Evolutionary conservation across 2,888 invertebrate species (phyloP), one percentile per base, ranked within the genome.

Genomic region (Ormia ochracea): DNA sequence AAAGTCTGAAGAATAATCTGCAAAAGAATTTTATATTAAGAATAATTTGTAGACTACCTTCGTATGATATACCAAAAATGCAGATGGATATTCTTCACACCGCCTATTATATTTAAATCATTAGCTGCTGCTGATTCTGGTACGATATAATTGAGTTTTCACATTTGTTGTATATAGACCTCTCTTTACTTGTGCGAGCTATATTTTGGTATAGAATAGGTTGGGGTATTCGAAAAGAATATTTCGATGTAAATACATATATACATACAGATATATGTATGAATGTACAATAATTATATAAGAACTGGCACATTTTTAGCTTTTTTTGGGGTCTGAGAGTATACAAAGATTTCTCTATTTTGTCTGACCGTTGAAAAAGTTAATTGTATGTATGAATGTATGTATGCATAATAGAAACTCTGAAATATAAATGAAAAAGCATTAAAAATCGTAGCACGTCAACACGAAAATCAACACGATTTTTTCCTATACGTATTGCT

Each of bases 361-460:
- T 21, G 41, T 19, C 43, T 23, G 41, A n/a, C 38, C 38, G 38
- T 38, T 28, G n/a, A 28, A 48, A 38, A 28, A 33, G 6, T 9
- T 45, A 31, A n/a, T 4, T 63, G 26, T 14, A 50, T 19, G 6
- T 54, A 23, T 7, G 4, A 17, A 17, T 6, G 31, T 17, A 28
- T 31, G 31, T 31, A 54, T 12, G 9, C 33, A 23, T 63, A 23
- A 4, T 28, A n/a, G 9, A 41, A 14, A 38, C 14, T 50, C 70
- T 45, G 59, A 38, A n/a, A n/a, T n/a, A 2, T 50, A 4, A 50
- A 58, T 58, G 17, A 36, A 36, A 58, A 63, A 54, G 33, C 43
- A 73, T 73, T 73, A 45, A 65, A 70, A 73, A 73, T 56, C 63
- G 63, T 45, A 26, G 73, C 73, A 73, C 63, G 73, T 73, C 73